Evolutionary conservation across 2,888 invertebrate species (phyloP), one percentile per base, ranked within the genome.

Genomic region (Xylota sylvarum): DNA sequence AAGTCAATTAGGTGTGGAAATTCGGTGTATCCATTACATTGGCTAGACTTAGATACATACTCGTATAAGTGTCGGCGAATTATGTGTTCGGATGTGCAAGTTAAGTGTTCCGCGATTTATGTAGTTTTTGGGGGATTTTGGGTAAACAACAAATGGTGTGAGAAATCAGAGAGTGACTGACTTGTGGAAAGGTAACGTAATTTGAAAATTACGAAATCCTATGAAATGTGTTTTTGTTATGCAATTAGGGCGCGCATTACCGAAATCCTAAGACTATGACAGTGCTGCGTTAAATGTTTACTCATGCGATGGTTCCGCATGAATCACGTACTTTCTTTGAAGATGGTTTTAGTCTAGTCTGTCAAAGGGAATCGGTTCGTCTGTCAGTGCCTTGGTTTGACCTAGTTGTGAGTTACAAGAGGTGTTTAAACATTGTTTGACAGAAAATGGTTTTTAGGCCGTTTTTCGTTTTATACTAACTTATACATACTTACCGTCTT

Each of bases 1-100:
- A 62, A 60, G n/a, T 56, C 64, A 65, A 65, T 58, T 76, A 37
- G 37, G 48, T 67, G 76, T 48, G 27, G 56, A 56, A 76, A 65
- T 19, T 52, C 27, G 10, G 23, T 4, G 14, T 35, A 6, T 58
- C 19, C 17, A 3, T 43, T 27, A 46, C 62, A 64, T 46, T 9
- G 27, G 9, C 5, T 14, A 23, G 60, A 27, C 62, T 30, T 23
- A 14, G n/a, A 23, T 23, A 23, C 17, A 30, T 14, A 9, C 12
- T 40, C 3, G 14, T n/a, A 4, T 40, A 14, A 43, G 43, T 43
- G 14, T 9, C 4, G 55, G 19, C 17, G 30, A 12, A 32, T 32
- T 7, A 7, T 5, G 12, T n/a, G 35, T 35, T 64, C 64, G 46
- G 12, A 10, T 52, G 50, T 37, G 67, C 50, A 55, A 23, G 67